Evolutionary conservation across 2,113 vertebrate species (phyloP).

Genomic region (Amphiprion percula): DNA sequence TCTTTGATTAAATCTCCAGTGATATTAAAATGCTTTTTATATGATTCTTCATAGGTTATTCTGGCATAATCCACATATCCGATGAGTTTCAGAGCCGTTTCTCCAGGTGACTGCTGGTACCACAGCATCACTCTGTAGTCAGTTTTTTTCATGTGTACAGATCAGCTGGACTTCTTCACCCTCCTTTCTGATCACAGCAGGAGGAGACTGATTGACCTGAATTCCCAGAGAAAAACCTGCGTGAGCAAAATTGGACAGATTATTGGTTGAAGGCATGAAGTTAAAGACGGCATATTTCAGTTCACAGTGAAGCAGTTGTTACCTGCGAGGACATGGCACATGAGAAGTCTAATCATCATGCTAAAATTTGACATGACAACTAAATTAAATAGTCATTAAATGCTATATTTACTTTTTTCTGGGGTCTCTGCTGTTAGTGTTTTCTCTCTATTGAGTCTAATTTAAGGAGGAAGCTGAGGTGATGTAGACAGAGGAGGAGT

Average conservation of each 20-base stretch:
- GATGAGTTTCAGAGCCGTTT: constrained; percentile 56
- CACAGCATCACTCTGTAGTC: constrained; percentile 63
- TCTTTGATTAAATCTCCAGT: constrained; percentile 31
- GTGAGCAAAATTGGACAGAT: background rate
- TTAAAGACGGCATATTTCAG: background rate
- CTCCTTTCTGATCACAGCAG: background rate
- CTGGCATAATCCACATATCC: constrained; percentile 21
- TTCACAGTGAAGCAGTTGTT: background rate
- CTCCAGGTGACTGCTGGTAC: constrained; percentile 62
- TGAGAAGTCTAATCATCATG: background rate
- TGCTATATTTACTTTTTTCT: too few relatives aligned
- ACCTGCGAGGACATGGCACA: constrained; percentile 7
- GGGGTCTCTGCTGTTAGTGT: too few relatives aligned
- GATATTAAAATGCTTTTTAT: constrained; percentile 25
- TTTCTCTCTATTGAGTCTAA: too few relatives aligned
- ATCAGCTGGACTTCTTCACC: background rate
- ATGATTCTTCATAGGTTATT: background rate
- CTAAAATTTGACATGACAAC: fast-evolving
- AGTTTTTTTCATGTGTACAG: constrained; percentile 49
- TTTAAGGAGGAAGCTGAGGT: background rate
- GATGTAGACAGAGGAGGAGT: constrained; percentile 5
- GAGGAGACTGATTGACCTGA: background rate
- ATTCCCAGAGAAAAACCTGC: background rate
- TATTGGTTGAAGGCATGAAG: too few relatives aligned
- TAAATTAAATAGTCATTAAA: too few relatives aligned